Percentiles rank a stretch among this genome's conserved stretches.
Evolutionary conservation across 2,888 invertebrate species (phyloP).

Genomic region (Siphonodentalium dalli): DNA sequence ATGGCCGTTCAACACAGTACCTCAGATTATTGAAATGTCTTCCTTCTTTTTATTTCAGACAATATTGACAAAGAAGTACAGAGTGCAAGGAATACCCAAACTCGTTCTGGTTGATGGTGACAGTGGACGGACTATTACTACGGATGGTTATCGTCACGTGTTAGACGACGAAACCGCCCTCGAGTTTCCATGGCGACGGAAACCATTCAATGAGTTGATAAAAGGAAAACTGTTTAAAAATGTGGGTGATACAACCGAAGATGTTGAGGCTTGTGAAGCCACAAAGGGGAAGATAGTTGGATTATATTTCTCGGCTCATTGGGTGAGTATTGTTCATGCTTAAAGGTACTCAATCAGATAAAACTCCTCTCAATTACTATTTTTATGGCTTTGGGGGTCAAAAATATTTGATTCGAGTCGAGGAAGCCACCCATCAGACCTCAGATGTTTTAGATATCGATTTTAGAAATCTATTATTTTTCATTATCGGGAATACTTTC

Average conservation of each 20-base stretch:
- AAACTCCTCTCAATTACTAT: too few relatives aligned
- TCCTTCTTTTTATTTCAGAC: conserved; percentile 69
- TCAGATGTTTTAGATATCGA: too few relatives aligned
- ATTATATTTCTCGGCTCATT: conserved; percentile 87
- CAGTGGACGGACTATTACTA: conserved; percentile 74
- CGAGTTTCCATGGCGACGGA: conserved; percentile 81
- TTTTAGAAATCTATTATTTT: too few relatives aligned
- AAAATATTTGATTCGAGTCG: too few relatives aligned
- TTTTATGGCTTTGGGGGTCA: too few relatives aligned
- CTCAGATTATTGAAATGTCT: too few relatives aligned
- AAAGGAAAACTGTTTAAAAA: conserved; percentile 45
- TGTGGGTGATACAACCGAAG: conserved; percentile 56
- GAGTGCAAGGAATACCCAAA: conserved; percentile 80
- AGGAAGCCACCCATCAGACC: too few relatives aligned
- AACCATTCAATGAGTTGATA: conserved; percentile 69
- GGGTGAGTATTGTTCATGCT: conserved; percentile 72
- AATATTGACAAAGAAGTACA: conserved; percentile 77
- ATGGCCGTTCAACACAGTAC: too few relatives aligned
- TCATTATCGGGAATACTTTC: too few relatives aligned
- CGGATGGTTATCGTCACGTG: conserved; percentile 73
- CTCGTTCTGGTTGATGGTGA: conserved; percentile 75
- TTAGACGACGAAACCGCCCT: conserved; percentile 74
- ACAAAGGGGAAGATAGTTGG: conserved; percentile 73
- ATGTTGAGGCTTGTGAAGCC: conserved; percentile 46
- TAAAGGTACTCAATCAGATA: too few relatives aligned